Base-by-base conservation (phyloP, 2,113 vertebrate genomes). In the Atractosteus spatula region DNA sequence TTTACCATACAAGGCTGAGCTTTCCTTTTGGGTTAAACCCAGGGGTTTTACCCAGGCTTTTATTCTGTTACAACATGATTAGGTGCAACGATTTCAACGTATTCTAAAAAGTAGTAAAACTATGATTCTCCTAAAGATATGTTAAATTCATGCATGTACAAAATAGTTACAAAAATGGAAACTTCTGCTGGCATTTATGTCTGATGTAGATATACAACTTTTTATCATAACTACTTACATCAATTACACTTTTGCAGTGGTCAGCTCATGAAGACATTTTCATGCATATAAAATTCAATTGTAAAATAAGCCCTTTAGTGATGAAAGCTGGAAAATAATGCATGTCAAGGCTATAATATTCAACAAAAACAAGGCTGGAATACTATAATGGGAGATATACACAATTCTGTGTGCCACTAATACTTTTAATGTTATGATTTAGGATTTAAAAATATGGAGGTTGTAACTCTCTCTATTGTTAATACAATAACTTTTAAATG, bases 11-110 rank as follows among this genome's bases (percentile, higher is more conserved):
- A 84, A 73, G 80, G 76, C 78, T 87, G 77, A 84, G 80, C 62
- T 86, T 85, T 85, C 82, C 83, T 85, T 86, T 89, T 90, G 81
- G 41, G 86, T 87, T 86, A 87, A 87, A 72, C n/a, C n/a, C n/a
- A n/a, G n/a, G n/a, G n/a, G n/a, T 66, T 41, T 41, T 14, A 41
- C 17, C 14, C 41, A 54, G n/a, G 29, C 43, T 69, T 57, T 55
- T 55, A 45, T 41, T 3, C 41, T 57, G 55, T 55, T 42, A 56
- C 41, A 69, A 56, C 68, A 69, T 55, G 55, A 56, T 55, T 69
- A 51, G 17, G 14, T 69, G 47, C 55, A 55, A 55, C 14, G 55
- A 29, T 56, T 56, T 29, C 14, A 6, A 69, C 41, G 41, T 6
- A 55, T 55, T 29, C 41, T 55, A 13, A 56, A 12, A 56, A 56